Conservation (phyloP, 2,888 invertebrate genomes). For the Ormyrus thymus region DNA sequence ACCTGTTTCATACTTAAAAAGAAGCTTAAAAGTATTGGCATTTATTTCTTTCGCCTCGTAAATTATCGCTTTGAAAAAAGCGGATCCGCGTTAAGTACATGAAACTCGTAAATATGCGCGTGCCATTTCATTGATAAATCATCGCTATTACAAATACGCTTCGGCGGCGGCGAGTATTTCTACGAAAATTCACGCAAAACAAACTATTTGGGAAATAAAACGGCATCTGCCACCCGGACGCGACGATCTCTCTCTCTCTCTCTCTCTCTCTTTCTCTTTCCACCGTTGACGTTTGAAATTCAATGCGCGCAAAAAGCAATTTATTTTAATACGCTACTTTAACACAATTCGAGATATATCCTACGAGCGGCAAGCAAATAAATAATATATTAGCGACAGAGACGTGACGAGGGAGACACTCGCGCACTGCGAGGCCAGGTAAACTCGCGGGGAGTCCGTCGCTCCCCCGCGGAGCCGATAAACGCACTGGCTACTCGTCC, state of each 20-base stretch:
- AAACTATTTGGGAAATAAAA: constrained; percentile 37
- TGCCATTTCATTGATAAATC: constrained; percentile 24
- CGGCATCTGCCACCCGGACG: background rate
- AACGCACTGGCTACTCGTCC: constrained; percentile 34
- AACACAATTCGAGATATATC: constrained; percentile 28
- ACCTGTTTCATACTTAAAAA: too few species aligned
- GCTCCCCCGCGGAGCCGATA: constrained; percentile 40
- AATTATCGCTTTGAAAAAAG: background rate
- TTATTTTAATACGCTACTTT: constrained; percentile 48
- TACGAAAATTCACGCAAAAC: constrained; percentile 9
- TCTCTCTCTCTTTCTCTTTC: too few species aligned
- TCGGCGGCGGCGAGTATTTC: background rate
- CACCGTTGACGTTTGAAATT: constrained; percentile 21
- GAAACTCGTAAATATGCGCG: background rate
- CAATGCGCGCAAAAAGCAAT: constrained; percentile 38
- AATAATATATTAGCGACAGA: constrained; percentile 40
- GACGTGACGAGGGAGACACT: constrained; percentile 31
- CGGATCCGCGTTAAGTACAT: background rate
- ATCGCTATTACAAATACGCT: background rate
- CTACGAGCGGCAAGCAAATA: constrained; percentile 8
- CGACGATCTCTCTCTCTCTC: too few species aligned
- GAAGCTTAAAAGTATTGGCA: too few species aligned
- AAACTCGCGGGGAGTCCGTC: background rate
- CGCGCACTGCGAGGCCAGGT: background rate
- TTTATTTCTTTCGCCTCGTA: background rate